A percentile compares a stretch with the other conserved stretches of the same genome.
Evolutionary conservation across 2,888 invertebrate genomes (phyloP).

Genomic region (Orthosia gracilis): DNA sequence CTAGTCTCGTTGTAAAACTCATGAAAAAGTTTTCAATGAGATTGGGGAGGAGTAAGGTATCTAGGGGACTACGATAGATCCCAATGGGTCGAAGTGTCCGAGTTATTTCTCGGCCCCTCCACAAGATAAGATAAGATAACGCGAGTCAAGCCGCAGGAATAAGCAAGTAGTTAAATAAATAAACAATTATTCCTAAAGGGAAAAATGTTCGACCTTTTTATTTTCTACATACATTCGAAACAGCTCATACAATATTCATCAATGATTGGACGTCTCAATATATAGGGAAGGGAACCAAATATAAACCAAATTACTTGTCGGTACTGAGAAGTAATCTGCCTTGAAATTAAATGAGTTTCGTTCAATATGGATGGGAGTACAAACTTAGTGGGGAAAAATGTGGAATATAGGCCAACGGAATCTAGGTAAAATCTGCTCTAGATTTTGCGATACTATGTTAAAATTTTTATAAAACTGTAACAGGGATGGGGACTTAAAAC

Average conservation of each 20-base stretch:
- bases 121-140: too few relatives aligned
- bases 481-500: not conserved
- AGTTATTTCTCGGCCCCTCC: too few relatives aligned
- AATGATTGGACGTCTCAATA: constrained; percentile 35
- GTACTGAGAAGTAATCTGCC: constrained; percentile 30
- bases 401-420: constrained; percentile 34
- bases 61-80: too few relatives aligned
- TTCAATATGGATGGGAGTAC: constrained; percentile 7
- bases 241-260: constrained; percentile 53
- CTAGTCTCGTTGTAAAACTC: too few relatives aligned
- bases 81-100: too few relatives aligned
- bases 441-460: constrained; percentile 1
- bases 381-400: constrained; percentile 17
- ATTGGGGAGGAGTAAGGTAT: too few relatives aligned
- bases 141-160: too few relatives aligned
- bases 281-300: constrained; percentile 19
- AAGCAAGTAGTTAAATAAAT: constrained; percentile 27
- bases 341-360: constrained; percentile 29
- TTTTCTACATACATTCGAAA: constrained; percentile 17
- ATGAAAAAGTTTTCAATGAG: too few relatives aligned
- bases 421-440: constrained; percentile 15
- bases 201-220: constrained; percentile 24
- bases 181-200: constrained; percentile 4
- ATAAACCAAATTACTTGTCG: constrained; percentile 36
- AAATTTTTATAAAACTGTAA: not conserved